Base-by-base conservation (phyloP, 2,888 invertebrate species). In the Morpho helenor region DNA sequence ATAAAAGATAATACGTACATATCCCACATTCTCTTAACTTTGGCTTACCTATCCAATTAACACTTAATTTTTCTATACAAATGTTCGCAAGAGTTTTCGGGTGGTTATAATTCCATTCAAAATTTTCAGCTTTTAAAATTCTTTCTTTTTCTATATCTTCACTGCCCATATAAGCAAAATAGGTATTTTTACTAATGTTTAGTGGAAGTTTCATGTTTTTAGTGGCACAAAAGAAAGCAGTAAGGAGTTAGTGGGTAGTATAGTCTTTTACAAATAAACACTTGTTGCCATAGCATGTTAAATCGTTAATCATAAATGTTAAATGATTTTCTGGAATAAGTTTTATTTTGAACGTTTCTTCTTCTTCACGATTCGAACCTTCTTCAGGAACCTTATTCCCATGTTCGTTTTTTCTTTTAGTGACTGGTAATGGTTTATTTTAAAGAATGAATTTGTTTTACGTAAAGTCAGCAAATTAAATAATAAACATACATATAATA, bases 61-160 rank as follows among this genome's bases (percentile, higher is more conserved):
- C 80, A 48, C 86, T 79, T 57, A 93, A 75, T 60, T 84, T 82
- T 69, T 85, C 77, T 42, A 93, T 82, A 67, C 92, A 92, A 49
- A 91, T 67, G 8, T 76, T 73, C 8, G 82, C 77, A 45, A 93
- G 80, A 6, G 87, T 66, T 63, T 91, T 91, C 41, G 89, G 87
- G 56, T 88, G 81, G 49, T 87, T 79, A 7, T 64, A 62, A 70
- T 92, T 88, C 92, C 92, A 93, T 39, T 82, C 74, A 65, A 93
- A 91, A 61, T 87, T 68, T 78, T 93, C 93, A 0, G 92, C 71
- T 63, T 86, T 77, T 22, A 93, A 64, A 73, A 80, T 84, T 65
- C 92, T 75, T 45, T 69, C 59, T 4, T 72, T 67, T 76, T 93
- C 92, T 39, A 77, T 76, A 66, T 63, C 75, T 62, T 60, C 72